Percentiles rank a stretch among this genome's conserved stretches.
phyloP scores from a whole-genome alignment of 2,797 vertebrate species.

The Scolopax bukidnonensis region DNA sequence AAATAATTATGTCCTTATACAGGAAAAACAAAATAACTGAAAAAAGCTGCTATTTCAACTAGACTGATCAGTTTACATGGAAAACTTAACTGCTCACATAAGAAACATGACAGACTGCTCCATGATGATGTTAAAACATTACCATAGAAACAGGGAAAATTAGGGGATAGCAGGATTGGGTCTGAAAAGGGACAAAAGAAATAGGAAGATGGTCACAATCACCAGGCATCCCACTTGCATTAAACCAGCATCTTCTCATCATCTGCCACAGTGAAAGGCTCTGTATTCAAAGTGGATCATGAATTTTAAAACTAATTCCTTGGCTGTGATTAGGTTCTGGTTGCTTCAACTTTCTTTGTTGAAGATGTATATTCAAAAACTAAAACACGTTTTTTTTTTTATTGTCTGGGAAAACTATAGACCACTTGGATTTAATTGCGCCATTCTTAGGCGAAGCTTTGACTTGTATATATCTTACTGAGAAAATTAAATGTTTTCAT shows the following conservation, averaged over 20 bases:
- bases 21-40: not conserved
- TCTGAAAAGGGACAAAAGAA: not conserved
- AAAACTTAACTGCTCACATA: constrained; percentile 21
- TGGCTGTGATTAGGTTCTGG: not conserved
- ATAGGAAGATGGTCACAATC: not conserved
- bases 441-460: constrained; percentile 60
- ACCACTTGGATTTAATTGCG: constrained; percentile 39
- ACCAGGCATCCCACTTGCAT: not conserved
- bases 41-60: not conserved
- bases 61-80: constrained; percentile 8
- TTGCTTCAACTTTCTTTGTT: constrained; percentile 9
- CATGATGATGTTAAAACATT: not conserved
- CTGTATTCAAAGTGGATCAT: not conserved
- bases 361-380: constrained; percentile 21
- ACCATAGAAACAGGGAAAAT: not conserved
- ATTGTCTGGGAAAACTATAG: constrained; percentile 46
- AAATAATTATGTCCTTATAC: not conserved
- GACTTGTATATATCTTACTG: constrained; percentile 17
- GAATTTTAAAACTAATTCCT: constrained; percentile 13
- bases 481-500: constrained; percentile 73
- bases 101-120: not conserved
- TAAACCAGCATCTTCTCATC: not conserved
- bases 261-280: not conserved
- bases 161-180: not conserved
- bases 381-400: constrained; percentile 19